These are phyloP conservation scores for Vespertilio murinus DNA, from an alignment of 2,797 vertebrate species.

Conservation along the genomic window DNA sequence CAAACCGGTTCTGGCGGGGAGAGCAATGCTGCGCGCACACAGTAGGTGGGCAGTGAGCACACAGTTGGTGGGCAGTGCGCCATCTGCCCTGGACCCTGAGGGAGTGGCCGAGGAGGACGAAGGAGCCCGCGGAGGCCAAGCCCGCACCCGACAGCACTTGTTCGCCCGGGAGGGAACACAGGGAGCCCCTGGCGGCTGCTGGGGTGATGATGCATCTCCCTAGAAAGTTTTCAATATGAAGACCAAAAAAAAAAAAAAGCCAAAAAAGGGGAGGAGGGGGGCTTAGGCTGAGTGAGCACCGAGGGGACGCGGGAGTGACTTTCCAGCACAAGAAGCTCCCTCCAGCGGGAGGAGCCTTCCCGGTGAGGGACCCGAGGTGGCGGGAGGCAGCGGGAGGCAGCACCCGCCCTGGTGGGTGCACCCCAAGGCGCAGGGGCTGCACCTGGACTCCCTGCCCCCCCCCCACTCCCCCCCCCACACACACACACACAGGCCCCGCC, in stretches of 20 bases:
- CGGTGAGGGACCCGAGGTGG: accelerated
- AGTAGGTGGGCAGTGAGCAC: too few species aligned
- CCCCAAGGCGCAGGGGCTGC: accelerated
- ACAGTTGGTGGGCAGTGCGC: neutral
- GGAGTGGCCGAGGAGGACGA: neutral
- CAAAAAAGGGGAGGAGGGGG: neutral
- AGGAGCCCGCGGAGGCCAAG: neutral
- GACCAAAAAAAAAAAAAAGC: neutral
- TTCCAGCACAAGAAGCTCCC: neutral
- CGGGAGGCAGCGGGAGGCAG: accelerated
- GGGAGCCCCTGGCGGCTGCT: neutral
- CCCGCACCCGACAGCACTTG: neutral
- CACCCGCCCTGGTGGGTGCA: neutral
- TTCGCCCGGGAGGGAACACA: neutral
- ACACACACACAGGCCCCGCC: accelerated
- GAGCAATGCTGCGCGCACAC: neutral
- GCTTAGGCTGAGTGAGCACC: neutral
- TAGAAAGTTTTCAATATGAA: neutral
- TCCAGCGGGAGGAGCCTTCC: neutral
- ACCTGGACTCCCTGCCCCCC: neutral
- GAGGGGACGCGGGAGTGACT: neutral
- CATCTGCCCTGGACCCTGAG: accelerated
- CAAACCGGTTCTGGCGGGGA: too few species aligned
- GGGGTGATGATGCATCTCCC: neutral
- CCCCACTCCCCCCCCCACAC: accelerated